Percentiles rank a stretch among this genome's conserved stretches.
Evolutionary conservation across 2,888 invertebrate species (phyloP).

Genomic region (Cerastis leucographa): DNA sequence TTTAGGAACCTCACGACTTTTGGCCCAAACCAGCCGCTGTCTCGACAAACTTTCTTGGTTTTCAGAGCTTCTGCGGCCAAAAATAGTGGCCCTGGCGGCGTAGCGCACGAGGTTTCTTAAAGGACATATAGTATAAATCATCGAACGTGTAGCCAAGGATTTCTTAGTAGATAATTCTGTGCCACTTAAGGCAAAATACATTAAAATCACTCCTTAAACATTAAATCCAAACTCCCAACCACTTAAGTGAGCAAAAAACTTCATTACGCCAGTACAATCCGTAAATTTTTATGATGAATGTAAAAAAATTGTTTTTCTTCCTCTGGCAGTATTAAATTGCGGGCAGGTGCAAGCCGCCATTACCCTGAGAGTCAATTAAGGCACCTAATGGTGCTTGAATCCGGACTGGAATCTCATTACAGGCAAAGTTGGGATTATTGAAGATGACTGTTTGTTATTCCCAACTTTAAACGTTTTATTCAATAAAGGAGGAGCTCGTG

Average conservation of each 20-base stretch:
- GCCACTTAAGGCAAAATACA: not conserved
- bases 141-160: not conserved
- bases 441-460: constrained; percentile 56
- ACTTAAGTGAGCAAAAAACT: constrained; percentile 22
- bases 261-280: constrained; percentile 32
- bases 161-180: not conserved
- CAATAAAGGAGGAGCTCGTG: too few relatives aligned
- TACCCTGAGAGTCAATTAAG: constrained; percentile 71
- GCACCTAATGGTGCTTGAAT: constrained; percentile 62
- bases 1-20: not conserved
- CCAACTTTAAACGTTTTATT: constrained; percentile 45
- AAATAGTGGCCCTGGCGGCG: too few relatives aligned
- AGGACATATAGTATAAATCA: not conserved
- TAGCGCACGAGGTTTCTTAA: not conserved
- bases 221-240: not conserved
- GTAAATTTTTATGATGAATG: constrained; percentile 56
- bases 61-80: too few relatives aligned
- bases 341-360: constrained; percentile 69
- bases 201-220: constrained; percentile 5
- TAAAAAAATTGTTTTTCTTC: constrained; percentile 51
- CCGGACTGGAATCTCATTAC: constrained; percentile 67
- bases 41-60: not conserved
- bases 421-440: constrained; percentile 61
- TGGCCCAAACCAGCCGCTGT: not conserved
- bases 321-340: constrained; percentile 57